Conservation (phyloP, 30 jellyfish, hydroid and myxozoan species). For the Cassiopea xamachana region DNA sequence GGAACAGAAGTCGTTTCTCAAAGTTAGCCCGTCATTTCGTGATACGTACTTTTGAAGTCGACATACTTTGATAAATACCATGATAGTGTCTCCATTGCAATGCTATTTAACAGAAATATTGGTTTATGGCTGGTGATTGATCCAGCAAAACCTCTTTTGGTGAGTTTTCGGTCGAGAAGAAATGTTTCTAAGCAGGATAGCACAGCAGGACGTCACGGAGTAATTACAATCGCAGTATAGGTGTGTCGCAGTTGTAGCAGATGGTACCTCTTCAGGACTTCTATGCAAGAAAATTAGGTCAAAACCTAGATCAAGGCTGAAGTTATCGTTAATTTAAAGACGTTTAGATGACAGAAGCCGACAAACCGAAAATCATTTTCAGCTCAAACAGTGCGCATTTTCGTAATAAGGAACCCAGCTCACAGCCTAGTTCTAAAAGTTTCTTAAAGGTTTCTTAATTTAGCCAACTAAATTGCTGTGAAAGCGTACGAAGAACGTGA, state of each 20-base stretch:
- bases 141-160: background rate
- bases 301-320: background rate
- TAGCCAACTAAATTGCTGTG: no score
- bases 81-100: background rate
- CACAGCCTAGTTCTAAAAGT: no score
- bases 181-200: background rate
- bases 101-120: background rate
- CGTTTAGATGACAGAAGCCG: background rate
- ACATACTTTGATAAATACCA: background rate
- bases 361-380: no score
- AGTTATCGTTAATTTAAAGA: background rate
- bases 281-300: background rate
- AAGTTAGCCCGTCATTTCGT: background rate
- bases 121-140: background rate
- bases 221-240: background rate
- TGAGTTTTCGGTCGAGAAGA: background rate
- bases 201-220: background rate
- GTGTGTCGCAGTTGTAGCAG: background rate
- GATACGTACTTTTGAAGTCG: background rate
- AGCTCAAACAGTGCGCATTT: no score
- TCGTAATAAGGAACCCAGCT: no score
- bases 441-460: no score
- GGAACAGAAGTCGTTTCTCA: no score
- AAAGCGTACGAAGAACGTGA: no score
- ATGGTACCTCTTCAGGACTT: slow-evolving; percentile 1